phyloP scores from a whole-genome alignment of 2,797 vertebrate genomes.

The Pangasius sanitwongsei region DNA sequence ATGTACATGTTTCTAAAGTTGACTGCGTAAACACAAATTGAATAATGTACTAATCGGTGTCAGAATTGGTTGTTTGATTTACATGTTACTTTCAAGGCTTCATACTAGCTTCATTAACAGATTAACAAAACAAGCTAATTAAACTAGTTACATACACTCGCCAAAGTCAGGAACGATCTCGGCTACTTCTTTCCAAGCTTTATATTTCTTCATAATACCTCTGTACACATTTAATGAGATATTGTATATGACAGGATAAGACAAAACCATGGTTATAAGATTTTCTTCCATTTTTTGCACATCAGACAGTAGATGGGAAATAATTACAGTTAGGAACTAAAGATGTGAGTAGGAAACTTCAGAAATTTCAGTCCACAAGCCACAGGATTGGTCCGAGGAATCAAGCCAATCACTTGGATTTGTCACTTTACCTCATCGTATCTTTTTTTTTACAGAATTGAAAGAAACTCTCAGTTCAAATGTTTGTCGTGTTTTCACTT shows the following conservation, averaged over 20 bases:
- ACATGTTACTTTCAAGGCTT: neutral
- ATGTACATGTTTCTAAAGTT: no score
- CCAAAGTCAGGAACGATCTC: neutral
- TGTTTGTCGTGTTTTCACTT: no score
- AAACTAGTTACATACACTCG: neutral
- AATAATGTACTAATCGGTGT: no score
- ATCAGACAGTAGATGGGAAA: no score
- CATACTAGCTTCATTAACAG: neutral
- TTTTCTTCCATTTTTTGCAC: no score
- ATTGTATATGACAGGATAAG: neutral
- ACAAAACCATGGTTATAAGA: no score
- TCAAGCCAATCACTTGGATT: neutral
- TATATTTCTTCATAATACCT: neutral
- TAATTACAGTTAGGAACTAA: neutral
- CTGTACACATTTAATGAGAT: neutral
- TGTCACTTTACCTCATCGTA: neutral
- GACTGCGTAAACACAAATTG: no score
- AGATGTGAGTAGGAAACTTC: neutral
- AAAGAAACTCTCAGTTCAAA: no score
- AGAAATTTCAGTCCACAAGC: neutral
- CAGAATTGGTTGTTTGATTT: no score
- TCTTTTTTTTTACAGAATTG: neutral
- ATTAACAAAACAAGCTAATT: neutral
- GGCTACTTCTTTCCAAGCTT: neutral
- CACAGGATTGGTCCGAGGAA: neutral